A percentile compares a stretch with the other conserved stretches of the same genome.
Conservation (phyloP, 2,797 vertebrate genomes). For the Iguana delicatissima region DNA sequence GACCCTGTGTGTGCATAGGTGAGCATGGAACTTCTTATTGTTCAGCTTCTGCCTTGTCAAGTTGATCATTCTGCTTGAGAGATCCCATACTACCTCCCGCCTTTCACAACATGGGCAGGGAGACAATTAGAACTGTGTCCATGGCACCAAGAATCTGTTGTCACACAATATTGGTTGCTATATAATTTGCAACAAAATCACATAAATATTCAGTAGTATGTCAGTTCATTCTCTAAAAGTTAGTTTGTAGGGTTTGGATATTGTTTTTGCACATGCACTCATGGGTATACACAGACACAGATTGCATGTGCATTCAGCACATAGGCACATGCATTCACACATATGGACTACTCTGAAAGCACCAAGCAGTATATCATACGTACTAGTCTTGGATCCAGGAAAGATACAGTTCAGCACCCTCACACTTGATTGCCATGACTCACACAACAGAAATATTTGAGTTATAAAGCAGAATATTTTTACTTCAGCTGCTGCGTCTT, state of each 20-base stretch:
- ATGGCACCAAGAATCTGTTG: too few species aligned
- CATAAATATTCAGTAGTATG: neutral
- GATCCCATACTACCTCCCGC: too few species aligned
- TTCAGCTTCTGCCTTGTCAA: too few species aligned
- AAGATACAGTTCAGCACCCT: neutral
- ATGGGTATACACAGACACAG: neutral
- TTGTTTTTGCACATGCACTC: neutral
- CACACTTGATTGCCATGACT: neutral
- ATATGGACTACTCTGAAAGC: neutral
- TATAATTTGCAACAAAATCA: neutral
- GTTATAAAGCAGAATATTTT: neutral
- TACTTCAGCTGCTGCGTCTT: too few species aligned
- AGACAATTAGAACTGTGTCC: too few species aligned
- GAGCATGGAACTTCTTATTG: too few species aligned
- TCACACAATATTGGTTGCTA: neutral
- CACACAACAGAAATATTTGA: neutral
- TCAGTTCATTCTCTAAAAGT: neutral
- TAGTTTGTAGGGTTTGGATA: neutral
- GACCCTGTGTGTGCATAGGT: too few species aligned
- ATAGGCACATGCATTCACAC: neutral
- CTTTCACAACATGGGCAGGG: too few species aligned
- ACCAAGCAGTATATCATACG: neutral
- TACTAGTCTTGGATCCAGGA: neutral
- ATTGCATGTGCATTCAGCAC: too few species aligned
- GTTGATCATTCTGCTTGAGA: too few species aligned